Percentiles rank a stretch among this genome's conserved stretches.
phyloP scores from a whole-genome alignment of 1,140 invertebrate species.

The Halictus rubicundus region DNA sequence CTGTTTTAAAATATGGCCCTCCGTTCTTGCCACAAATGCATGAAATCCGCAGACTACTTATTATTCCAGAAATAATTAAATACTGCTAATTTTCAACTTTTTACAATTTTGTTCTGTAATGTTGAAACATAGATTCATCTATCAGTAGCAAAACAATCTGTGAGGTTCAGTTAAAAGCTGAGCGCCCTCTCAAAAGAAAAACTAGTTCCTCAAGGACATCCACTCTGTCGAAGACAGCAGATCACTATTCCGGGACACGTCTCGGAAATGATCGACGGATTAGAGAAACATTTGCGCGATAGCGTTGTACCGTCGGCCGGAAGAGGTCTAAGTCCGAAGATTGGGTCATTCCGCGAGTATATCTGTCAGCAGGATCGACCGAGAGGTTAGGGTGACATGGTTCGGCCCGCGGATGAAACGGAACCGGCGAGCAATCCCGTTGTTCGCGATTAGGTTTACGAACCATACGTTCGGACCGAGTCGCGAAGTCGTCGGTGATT shows the following conservation, averaged over 20 bases:
- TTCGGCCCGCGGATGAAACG: conserved; percentile 38
- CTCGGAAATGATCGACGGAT: conserved; percentile 4
- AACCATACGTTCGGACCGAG: conserved; percentile 24
- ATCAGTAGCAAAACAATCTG: no score
- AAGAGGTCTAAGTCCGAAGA: conserved; percentile 22
- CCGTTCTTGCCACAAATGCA: no score
- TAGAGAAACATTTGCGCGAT: conserved; percentile 19
- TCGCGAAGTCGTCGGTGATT: background rate
- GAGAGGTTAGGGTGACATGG: conserved; percentile 3
- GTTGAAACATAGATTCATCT: no score
- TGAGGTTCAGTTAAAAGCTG: no score
- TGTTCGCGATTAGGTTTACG: conserved; percentile 55
- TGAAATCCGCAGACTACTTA: no score
- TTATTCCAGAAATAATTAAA: no score
- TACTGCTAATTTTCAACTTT: no score
- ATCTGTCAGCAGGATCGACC: conserved; percentile 23
- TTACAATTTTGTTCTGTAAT: no score
- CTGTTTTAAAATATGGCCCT: no score
- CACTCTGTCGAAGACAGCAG: no score
- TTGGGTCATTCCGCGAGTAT: conserved; percentile 22
- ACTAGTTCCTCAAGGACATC: no score
- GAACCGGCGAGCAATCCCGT: conserved; percentile 43
- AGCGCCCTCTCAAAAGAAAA: no score
- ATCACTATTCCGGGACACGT: background rate
- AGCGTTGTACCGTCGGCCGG: background rate